Evolutionary conservation across 2,888 invertebrate species (phyloP).

Genomic region (Drosophila infuscata): DNA sequence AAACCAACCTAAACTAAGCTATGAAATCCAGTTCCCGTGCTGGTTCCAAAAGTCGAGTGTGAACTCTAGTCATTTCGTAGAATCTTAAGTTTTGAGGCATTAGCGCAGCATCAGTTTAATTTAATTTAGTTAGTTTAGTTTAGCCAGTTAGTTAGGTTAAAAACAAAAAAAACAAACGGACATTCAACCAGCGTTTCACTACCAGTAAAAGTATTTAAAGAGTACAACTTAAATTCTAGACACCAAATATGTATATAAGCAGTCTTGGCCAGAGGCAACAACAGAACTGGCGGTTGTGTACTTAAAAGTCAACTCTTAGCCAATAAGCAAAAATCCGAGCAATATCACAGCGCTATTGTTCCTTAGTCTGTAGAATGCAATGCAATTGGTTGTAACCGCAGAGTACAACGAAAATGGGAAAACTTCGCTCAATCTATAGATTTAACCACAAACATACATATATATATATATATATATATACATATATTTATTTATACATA

Average conservation of each 20-base stretch:
- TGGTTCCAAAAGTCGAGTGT: constrained; percentile 79
- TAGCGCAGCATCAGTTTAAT: constrained; percentile 45
- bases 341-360: constrained; percentile 84
- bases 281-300: constrained; percentile 82
- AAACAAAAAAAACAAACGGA: constrained; percentile 53
- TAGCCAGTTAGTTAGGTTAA: constrained; percentile 29
- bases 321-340: constrained; percentile 47
- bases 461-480: constrained; percentile 26
- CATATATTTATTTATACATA: constrained; percentile 40
- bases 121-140: constrained; percentile 43
- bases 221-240: constrained; percentile 70
- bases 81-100: constrained; percentile 56
- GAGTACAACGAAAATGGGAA: constrained; percentile 80
- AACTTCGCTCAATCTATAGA: constrained; percentile 75
- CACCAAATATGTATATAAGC: constrained; percentile 23
- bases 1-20: constrained; percentile 45
- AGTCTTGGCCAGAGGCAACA: constrained; percentile 63
- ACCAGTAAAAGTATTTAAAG: constrained; percentile 78
- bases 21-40: constrained; percentile 52
- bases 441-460: constrained; percentile 13
- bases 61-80: constrained; percentile 82
- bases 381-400: constrained; percentile 73
- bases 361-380: constrained; percentile 72
- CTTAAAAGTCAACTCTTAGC: constrained; percentile 72
- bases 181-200: constrained; percentile 78